phyloP scores from a whole-genome alignment of 2,113 vertebrate genomes.

The Oostethus manadensis region DNA sequence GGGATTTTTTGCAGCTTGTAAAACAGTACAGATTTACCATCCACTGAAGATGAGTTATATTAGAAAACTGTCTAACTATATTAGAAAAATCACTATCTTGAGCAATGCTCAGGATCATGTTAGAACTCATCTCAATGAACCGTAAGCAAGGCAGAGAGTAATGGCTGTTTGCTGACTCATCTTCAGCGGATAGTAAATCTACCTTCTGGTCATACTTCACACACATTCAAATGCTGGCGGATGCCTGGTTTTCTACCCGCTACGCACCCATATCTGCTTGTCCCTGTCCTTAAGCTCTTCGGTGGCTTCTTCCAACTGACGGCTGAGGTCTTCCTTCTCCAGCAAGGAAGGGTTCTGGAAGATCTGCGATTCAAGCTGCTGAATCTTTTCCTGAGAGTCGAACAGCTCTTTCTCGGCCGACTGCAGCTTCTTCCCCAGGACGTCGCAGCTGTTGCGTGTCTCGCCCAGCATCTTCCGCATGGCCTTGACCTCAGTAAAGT shows the following conservation, averaged over 20 bases:
- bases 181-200: no score
- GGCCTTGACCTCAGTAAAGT: neutral
- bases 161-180: no score
- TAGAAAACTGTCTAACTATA: no score
- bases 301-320: neutral
- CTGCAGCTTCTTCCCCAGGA: neutral
- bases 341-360: neutral
- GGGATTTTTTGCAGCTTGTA: no score
- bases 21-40: no score
- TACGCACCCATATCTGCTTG: constrained; percentile 7
- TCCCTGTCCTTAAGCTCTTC: neutral
- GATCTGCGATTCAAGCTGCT: constrained; percentile 2
- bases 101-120: no score
- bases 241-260: neutral
- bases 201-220: no score
- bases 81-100: no score
- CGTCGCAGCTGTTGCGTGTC: constrained; percentile 1
- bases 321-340: constrained; percentile 3
- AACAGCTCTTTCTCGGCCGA: neutral
- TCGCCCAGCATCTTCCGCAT: neutral
- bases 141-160: no score
- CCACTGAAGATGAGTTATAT: no score
- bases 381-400: constrained; percentile 1
- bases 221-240: neutral
- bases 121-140: no score